These are phyloP conservation scores for Leptinotarsa lineolata DNA, from an alignment of 1,140 invertebrate genomes.

Conservation along the genomic window DNA sequence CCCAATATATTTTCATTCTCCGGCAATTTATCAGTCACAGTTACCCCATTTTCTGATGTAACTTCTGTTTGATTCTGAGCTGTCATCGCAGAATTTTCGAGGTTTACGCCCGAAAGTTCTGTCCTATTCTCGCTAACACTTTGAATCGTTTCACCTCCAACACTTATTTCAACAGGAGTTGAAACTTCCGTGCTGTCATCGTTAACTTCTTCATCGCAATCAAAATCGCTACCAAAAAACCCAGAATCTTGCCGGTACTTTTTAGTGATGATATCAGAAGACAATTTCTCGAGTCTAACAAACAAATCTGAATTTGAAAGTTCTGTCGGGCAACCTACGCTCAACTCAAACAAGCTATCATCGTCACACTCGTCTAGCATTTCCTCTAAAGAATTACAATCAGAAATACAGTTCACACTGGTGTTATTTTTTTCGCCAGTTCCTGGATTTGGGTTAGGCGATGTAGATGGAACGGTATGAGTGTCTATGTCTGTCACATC, in stretches of 20 bases:
- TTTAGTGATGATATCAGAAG: constrained; percentile 14
- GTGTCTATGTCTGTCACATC: neutral
- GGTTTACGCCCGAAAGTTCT: no score
- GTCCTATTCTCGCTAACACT: no score
- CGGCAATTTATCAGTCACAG: no score
- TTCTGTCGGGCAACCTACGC: constrained; percentile 1
- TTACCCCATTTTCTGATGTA: no score
- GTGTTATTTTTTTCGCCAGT: constrained; percentile 28
- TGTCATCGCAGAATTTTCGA: no score
- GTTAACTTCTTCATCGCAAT: constrained; percentile 3
- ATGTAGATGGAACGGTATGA: neutral
- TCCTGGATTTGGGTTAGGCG: neutral
- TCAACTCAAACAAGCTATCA: constrained; percentile 23
- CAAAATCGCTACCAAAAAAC: constrained; percentile 29
- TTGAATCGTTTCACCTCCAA: no score
- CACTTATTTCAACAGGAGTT: neutral
- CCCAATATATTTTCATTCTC: no score
- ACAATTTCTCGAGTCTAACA: constrained; percentile 13
- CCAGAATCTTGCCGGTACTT: constrained; percentile 35
- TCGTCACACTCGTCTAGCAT: constrained; percentile 13
- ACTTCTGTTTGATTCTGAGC: no score
- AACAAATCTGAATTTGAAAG: constrained; percentile 16
- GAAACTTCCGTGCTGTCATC: neutral
- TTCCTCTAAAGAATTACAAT: neutral
- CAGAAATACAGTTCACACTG: neutral